These are phyloP conservation scores for Kryphioiulus occultus DNA, from an alignment of 2,888 invertebrate genomes.

Conservation along the genomic window DNA sequence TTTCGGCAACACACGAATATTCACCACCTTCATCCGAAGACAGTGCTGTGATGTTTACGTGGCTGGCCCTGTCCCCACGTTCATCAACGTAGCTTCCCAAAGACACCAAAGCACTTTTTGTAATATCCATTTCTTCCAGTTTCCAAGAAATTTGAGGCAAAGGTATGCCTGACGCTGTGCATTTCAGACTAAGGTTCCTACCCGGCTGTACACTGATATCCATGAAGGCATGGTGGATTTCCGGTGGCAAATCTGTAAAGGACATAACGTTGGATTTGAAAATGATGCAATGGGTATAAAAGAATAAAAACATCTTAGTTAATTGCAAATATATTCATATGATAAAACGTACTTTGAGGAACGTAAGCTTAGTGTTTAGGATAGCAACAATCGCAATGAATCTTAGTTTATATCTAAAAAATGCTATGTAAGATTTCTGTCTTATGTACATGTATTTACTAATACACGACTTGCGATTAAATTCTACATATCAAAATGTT, in stretches of 20 bases:
- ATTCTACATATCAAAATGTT: too few species aligned
- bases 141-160: slow-evolving; percentile 61
- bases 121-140: slow-evolving; percentile 56
- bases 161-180: slow-evolving; percentile 62
- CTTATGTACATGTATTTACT: too few species aligned
- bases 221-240: slow-evolving; percentile 58
- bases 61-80: slow-evolving; percentile 61
- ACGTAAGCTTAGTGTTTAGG: too few species aligned
- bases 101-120: slow-evolving; percentile 57
- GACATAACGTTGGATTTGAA: not conserved
- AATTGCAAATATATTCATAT: not conserved
- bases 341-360: too few species aligned
- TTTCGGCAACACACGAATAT: slow-evolving; percentile 57
- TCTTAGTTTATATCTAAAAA: too few species aligned
- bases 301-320: too few species aligned
- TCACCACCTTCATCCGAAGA: slow-evolving; percentile 57
- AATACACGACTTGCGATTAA: too few species aligned
- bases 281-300: too few species aligned
- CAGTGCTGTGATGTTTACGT: slow-evolving; percentile 57
- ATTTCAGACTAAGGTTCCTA: slow-evolving; percentile 59
- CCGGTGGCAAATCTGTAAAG: slow-evolving; percentile 59
- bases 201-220: slow-evolving; percentile 60
- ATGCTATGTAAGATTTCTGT: too few species aligned
- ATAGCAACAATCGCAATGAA: too few species aligned
- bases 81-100: slow-evolving; percentile 57